Conservation (phyloP, 2,113 vertebrate genomes). For the Pantherophis guttatus region DNA sequence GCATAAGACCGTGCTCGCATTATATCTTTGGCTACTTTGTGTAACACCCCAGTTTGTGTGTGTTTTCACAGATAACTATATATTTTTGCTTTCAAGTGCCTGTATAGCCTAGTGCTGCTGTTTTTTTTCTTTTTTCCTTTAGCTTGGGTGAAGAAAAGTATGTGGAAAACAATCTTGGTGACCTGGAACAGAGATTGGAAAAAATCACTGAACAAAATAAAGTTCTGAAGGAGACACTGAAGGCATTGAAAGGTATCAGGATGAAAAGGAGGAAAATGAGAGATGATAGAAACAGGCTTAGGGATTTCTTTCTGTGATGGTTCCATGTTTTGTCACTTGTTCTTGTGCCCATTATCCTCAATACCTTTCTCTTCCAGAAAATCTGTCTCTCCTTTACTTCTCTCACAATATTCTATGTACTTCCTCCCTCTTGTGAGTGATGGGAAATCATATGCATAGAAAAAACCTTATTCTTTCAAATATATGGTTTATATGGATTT, state of each 20-base stretch:
- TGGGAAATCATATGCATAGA: not conserved
- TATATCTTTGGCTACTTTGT: not conserved
- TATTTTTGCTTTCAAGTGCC: not conserved
- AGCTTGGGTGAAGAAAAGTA: not conserved
- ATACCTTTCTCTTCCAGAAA: not conserved
- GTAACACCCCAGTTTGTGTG: not conserved
- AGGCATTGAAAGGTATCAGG: not conserved
- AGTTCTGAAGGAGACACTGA: not conserved
- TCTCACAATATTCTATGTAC: not conserved
- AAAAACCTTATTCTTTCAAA: not conserved
- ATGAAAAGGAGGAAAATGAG: not conserved
- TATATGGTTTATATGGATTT: not conserved
- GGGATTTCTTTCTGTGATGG: not conserved
- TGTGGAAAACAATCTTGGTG: not conserved
- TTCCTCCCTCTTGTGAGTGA: not conserved
- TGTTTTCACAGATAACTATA: not conserved
- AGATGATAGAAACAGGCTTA: not conserved
- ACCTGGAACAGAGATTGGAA: not conserved
- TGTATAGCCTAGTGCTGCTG: not conserved
- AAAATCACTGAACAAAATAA: not conserved
- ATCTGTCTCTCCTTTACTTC: not conserved
- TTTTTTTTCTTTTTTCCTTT: not conserved
- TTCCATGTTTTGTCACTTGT: too few relatives aligned
- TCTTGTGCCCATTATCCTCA: not conserved
- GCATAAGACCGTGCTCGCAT: not conserved